Percentiles rank a stretch among this genome's conserved stretches.
Conservation (phyloP, 2,797 vertebrate species). For the Ibycter americanus region DNA sequence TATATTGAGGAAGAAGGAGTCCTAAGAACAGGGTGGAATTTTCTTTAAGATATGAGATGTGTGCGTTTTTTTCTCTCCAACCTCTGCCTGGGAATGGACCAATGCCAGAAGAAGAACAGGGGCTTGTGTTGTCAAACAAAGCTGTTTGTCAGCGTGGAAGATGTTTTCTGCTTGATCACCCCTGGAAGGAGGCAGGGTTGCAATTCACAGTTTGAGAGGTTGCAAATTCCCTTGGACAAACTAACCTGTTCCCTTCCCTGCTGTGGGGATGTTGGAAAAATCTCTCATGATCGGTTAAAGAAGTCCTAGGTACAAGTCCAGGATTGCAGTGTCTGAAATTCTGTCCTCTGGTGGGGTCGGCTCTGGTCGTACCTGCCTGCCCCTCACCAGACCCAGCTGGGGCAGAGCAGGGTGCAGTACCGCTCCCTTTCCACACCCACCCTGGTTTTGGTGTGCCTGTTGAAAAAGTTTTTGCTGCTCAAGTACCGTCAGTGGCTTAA, state of each 20-base stretch:
- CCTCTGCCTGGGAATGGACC: not conserved
- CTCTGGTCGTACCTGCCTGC: not conserved
- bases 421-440: not conserved
- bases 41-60: not conserved
- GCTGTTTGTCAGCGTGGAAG: not conserved
- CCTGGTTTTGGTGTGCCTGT: not conserved
- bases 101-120: not conserved
- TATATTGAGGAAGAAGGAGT: not conserved
- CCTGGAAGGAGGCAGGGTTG: not conserved
- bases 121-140: not conserved
- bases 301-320: not conserved
- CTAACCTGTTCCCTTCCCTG: not conserved
- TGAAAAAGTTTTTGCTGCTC: not conserved
- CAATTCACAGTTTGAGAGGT: not conserved
- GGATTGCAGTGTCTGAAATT: not conserved
- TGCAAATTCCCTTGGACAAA: not conserved
- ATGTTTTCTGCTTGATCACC: not conserved
- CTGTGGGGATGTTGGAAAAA: not conserved
- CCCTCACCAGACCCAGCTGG: accelerated
- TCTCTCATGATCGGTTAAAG: not conserved
- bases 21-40: not conserved
- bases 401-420: accelerated
- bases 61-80: not conserved
- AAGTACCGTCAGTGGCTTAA: not conserved
- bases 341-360: accelerated